Evolutionary conservation across 2,113 vertebrate species (phyloP).

Genomic region (Orcinus orca): DNA sequence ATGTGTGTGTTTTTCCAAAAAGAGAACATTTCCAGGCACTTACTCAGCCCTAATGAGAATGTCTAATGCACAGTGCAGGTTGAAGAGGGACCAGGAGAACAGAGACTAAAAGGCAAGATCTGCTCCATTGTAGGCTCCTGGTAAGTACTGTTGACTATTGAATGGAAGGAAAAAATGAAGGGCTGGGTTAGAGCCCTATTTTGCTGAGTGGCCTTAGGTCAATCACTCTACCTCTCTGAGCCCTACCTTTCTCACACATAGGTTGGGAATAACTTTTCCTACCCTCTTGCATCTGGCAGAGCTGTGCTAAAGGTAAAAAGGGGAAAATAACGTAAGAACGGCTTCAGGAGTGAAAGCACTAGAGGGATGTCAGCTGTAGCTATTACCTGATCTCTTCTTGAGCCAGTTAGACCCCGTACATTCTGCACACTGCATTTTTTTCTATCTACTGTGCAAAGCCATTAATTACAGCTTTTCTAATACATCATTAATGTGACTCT

Average conservation of each 20-base stretch:
- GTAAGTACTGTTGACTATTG: background rate
- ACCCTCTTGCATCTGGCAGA: background rate
- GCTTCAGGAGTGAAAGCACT: background rate
- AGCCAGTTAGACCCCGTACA: background rate
- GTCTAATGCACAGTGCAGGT: background rate
- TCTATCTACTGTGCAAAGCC: background rate
- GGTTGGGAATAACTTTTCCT: too few relatives aligned
- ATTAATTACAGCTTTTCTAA: background rate
- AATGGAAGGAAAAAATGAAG: background rate
- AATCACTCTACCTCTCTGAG: background rate
- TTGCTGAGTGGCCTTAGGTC: background rate
- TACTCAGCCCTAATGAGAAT: slow-evolving; percentile 45
- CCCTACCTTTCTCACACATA: fast-evolving
- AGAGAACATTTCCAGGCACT: slow-evolving; percentile 47
- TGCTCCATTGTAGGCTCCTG: background rate
- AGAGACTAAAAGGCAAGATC: background rate
- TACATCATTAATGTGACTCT: background rate
- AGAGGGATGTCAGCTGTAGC: fast-evolving
- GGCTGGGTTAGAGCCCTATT: fast-evolving
- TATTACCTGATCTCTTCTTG: background rate
- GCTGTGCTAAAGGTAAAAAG: background rate
- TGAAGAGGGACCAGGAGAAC: background rate
- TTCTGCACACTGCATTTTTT: background rate
- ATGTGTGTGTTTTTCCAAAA: slow-evolving; percentile 58
- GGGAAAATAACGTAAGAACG: background rate